Base-by-base conservation (phyloP, 2,888 invertebrate species). In the Nezara viridula region DNA sequence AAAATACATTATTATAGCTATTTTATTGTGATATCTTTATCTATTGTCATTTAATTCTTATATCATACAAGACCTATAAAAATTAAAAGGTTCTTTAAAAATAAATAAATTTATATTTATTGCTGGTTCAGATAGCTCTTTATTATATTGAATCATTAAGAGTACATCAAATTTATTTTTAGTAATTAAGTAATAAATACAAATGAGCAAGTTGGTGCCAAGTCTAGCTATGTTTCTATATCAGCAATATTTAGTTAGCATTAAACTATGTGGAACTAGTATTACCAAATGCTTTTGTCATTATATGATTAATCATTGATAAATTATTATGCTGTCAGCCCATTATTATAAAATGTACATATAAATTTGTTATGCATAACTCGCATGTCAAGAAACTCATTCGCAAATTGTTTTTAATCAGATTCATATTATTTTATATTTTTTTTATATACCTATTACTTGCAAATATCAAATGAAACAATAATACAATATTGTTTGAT, bases 121-220 rank as follows among this genome's bases (percentile, higher is more conserved):
- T 81, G 24, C 81, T 81, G 81, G 44, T 81, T 81, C 44, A 81
- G n/a, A 81, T n/a, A 81, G 40, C 81, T 81, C n/a, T 47, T 81
- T 14, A 44, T 81, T 47, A n/a, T 81, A n/a, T n/a, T 81, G n/a
- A 81, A 44, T 81, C 40, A n/a, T 44, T 81, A 44, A 44, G 14
- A 81, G 12, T 81, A 10, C 44, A 81, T 24, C 44, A 81, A 81
- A 24, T 44, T 81, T 24, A 81, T 81, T 44, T 81, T 44, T 81
- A 81, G 44, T 44, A 81, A 81, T 47, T 81, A 47, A 81, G 44
- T 14, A n/a, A 47, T 47, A n/a, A 81, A 81, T 44, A 81, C 37
- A 73, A 73, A 81, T 81, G 81, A 44, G 81, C 44, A 81, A 81
- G 81, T 47, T 81, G 44, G 81, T 81, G 81, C 81, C 81, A 81